Percentiles rank a stretch among this genome's conserved stretches.
These are phyloP conservation scores for Eristalinus sepulchralis DNA, from an alignment of 2,888 invertebrate species.

Conservation along the genomic window DNA sequence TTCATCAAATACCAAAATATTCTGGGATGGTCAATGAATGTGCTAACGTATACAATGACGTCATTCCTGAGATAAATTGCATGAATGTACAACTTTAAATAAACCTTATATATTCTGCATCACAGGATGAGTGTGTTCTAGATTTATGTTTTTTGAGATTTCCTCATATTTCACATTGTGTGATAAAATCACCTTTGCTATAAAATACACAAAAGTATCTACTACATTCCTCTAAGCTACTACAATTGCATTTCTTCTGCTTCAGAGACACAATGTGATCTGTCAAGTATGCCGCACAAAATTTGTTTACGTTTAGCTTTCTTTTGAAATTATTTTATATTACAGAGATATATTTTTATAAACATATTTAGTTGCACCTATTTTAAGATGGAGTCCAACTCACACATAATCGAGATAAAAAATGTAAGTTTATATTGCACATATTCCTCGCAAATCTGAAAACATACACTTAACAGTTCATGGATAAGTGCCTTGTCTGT, in stretches of 20 bases:
- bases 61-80: neutral
- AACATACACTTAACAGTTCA: conserved; percentile 27
- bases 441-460: neutral
- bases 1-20: neutral
- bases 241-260: neutral
- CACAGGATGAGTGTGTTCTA: too few species aligned
- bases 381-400: conserved; percentile 43
- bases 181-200: too few species aligned
- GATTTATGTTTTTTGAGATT: too few species aligned
- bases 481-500: conserved; percentile 61
- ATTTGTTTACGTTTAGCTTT: conserved; percentile 64
- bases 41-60: neutral
- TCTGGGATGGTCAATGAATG: neutral
- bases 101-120: too few species aligned
- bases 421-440: conserved; percentile 19
- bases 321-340: neutral
- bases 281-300: conserved; percentile 51
- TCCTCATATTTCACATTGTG: too few species aligned
- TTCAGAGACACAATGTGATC: neutral
- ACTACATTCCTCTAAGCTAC: neutral
- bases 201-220: neutral
- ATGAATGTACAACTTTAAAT: neutral
- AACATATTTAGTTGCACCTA: neutral
- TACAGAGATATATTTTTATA: neutral
- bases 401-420: conserved; percentile 52